phyloP scores from a whole-genome alignment of 2,113 vertebrate species.

The Ictalurus punctatus region DNA sequence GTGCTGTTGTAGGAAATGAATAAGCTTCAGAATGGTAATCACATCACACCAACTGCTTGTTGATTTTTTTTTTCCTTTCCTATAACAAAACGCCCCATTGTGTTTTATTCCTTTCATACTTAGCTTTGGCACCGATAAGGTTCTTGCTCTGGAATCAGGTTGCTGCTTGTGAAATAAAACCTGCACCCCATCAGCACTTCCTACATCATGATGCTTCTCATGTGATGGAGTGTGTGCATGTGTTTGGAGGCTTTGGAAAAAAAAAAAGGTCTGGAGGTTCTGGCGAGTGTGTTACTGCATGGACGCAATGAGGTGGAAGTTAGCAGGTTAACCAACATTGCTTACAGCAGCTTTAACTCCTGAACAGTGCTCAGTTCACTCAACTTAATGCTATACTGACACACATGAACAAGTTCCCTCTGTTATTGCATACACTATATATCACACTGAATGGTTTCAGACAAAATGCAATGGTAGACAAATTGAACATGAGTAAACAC shows the following conservation, averaged over 20 bases:
- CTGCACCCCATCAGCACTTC: not conserved
- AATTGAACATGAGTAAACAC: not conserved
- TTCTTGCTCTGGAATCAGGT: not conserved
- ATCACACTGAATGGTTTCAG: not conserved
- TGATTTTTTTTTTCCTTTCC: not conserved
- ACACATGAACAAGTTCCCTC: not conserved
- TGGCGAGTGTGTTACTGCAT: not conserved
- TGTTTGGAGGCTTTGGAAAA: not conserved
- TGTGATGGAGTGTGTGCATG: not conserved
- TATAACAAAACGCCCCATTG: not conserved
- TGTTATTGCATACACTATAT: not conserved
- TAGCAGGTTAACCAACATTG: not conserved
- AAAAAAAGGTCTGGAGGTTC: not conserved
- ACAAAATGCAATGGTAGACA: not conserved
- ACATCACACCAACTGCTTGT: not conserved
- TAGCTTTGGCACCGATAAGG: not conserved
- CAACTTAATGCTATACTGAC: not conserved
- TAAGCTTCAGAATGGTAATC: not conserved
- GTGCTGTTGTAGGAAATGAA: not conserved
- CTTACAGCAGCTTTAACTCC: not conserved
- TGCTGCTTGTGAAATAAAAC: not conserved
- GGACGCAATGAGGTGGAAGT: not conserved
- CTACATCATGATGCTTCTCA: not conserved
- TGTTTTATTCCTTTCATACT: not conserved
- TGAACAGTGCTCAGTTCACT: not conserved